Evolutionary conservation across 35 echinoderm and acorn worm genomes (phyloP), one percentile per base, ranked within the genome.

Genomic region (Hemicentrotus pulcherrimus): DNA sequence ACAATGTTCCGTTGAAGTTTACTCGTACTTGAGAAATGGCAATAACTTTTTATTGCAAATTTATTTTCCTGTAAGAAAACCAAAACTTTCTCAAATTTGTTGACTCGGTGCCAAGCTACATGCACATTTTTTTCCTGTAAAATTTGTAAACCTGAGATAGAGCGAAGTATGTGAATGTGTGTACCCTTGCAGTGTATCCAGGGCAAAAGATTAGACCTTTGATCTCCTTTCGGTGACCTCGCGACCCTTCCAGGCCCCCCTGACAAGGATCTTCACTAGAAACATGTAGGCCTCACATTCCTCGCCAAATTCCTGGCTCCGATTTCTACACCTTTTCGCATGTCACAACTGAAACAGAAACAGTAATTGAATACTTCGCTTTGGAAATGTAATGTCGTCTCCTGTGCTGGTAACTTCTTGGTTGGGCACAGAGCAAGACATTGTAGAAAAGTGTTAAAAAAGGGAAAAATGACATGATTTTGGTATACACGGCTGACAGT

Each of bases 301-400:
- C 46, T 45, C 88, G 24, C 32, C 32, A 90, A 90, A 45, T 90
- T 90, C 88, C 88, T 28, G 46, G 88, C 88, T 90, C 11, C 32
- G 46, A 90, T 90, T 90, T 90, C 88, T 90, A 45, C 88, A 90
- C 88, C 88, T 90, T 90, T 47, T 41, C 65, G 88, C 88, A 12
- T 90, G 46, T 45, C 46, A 90, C 46, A 45, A 45, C 88, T 90
- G 88, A 90, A 90, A 90, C 88, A 90, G 88, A 90, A 90, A 90
- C 88, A 90, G 88, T 90, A 90, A 90, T 90, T 90, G 32, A 47
- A 90, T 90, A 33, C 46, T 90, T 90, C 32, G 65, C 65, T 78
- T 78, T 78, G 65, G 65, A 78, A 78, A 78, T 78, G 24, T 78
- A 78, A 78, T 78, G 65, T 78, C 19, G 65, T 22, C 65, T 78